phyloP scores from a whole-genome alignment of 2,113 vertebrate genomes.

The Hystrix brachyura region DNA sequence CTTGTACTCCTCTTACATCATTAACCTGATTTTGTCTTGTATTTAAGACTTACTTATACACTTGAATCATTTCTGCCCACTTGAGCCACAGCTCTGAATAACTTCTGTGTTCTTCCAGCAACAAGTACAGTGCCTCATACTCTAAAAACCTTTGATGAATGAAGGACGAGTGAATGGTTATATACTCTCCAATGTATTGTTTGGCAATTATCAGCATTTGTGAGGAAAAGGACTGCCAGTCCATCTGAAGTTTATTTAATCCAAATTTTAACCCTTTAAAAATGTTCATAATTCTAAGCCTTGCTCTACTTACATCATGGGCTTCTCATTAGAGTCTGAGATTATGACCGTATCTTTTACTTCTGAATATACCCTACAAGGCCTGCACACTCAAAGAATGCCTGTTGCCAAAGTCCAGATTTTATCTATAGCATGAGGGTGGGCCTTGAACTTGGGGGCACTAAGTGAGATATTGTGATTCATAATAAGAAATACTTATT shows the following conservation, averaged over 20 bases:
- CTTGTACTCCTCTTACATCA: background rate
- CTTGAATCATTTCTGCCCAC: background rate
- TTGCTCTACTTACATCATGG: background rate
- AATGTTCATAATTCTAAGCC: background rate
- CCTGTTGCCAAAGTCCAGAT: background rate
- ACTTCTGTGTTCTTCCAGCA: background rate
- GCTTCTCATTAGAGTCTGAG: background rate
- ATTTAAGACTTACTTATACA: background rate
- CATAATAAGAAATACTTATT: background rate
- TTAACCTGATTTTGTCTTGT: background rate
- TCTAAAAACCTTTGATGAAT: background rate
- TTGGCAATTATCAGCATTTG: background rate
- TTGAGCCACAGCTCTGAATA: background rate
- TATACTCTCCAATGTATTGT: background rate
- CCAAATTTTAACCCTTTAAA: slow-evolving; percentile 44
- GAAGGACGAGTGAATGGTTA: background rate
- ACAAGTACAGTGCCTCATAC: background rate
- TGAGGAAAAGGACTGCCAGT: background rate
- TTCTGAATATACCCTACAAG: background rate
- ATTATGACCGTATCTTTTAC: background rate
- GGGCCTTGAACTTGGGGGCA: background rate
- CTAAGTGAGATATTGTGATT: background rate
- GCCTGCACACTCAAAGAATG: background rate
- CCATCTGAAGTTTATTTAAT: background rate
- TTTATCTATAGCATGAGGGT: background rate